phyloP scores from a whole-genome alignment of 1,140 invertebrate genomes.

The Meloidogyne hapla region DNA sequence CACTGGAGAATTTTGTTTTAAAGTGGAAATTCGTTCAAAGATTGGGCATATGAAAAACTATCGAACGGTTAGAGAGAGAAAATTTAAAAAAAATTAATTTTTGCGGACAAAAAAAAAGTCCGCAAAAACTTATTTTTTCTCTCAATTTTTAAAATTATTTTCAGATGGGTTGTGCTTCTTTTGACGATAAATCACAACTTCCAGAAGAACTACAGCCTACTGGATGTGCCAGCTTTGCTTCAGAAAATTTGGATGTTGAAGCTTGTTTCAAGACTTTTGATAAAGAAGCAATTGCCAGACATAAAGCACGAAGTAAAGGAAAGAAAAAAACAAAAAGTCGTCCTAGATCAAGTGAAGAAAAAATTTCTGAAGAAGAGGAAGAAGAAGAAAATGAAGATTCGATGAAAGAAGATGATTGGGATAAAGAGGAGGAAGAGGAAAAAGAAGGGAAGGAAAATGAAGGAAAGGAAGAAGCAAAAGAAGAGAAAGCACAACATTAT shows the following conservation, averaged over 20 bases:
- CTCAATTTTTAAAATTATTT: not conserved
- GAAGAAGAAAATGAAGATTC: conserved; percentile 49
- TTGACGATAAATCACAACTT: conserved; percentile 48
- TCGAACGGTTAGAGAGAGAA: conserved; percentile 15
- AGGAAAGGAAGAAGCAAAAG: conserved; percentile 16
- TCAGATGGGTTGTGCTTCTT: conserved; percentile 55
- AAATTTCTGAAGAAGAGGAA: conserved; percentile 13
- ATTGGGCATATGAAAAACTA: conserved; percentile 56
- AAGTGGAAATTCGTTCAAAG: conserved; percentile 51
- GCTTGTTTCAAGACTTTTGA: conserved; percentile 56
- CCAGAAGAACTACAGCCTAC: conserved; percentile 60
- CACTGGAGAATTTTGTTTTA: conserved; percentile 60
- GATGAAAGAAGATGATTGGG: conserved; percentile 28
- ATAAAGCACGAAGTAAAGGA: conserved; percentile 48
- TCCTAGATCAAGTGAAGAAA: not conserved
- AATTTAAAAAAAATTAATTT: too few relatives aligned
- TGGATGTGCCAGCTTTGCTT: conserved; percentile 56
- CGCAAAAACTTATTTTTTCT: too few relatives aligned
- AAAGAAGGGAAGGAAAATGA: conserved; percentile 34
- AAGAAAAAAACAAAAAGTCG: conserved; percentile 18
- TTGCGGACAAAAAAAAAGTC: too few relatives aligned
- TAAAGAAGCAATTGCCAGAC: conserved; percentile 45
- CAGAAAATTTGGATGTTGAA: conserved; percentile 55
- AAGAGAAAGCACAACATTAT: conserved; percentile 13
- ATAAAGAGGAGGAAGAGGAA: conserved; percentile 43